Percentiles rank a stretch among this genome's conserved stretches.
phyloP scores from a whole-genome alignment of 2,797 vertebrate genomes.

The Varecia variegata region DNA sequence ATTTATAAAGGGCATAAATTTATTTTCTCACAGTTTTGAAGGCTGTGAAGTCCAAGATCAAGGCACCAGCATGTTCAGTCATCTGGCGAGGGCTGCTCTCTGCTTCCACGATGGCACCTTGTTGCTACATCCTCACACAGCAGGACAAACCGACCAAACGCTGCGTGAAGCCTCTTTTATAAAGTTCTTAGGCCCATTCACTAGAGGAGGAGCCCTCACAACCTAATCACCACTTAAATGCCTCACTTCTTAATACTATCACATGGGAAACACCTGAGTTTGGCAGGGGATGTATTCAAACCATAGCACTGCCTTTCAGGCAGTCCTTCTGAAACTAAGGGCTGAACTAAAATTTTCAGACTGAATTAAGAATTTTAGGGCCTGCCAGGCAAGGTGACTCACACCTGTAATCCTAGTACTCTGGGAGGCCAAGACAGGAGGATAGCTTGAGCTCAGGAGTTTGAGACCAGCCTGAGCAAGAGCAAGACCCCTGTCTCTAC shows the following conservation, averaged over 20 bases:
- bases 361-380: neutral
- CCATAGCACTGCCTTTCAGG: neutral
- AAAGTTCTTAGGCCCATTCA: neutral
- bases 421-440: too few species aligned
- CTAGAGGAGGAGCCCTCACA: neutral
- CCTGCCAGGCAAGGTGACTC: too few species aligned
- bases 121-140: neutral
- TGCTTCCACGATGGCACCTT: neutral
- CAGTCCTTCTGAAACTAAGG: neutral
- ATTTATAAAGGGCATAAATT: neutral
- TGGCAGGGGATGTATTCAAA: neutral
- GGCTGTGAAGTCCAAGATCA: neutral
- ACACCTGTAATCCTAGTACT: too few species aligned
- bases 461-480: too few species aligned
- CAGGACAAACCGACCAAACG: neutral
- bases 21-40: neutral
- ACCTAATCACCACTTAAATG: neutral
- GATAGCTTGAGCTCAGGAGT: too few species aligned
- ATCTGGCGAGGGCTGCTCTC: neutral
- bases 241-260: neutral
- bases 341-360: neutral
- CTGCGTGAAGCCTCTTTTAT: neutral
- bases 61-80: neutral
- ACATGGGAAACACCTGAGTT: neutral
- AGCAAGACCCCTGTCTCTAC: too few species aligned